Percentiles rank a stretch among this genome's conserved stretches.
Evolutionary conservation across 1,140 invertebrate species (phyloP).

Genomic region (Tachypleus tridentatus): DNA sequence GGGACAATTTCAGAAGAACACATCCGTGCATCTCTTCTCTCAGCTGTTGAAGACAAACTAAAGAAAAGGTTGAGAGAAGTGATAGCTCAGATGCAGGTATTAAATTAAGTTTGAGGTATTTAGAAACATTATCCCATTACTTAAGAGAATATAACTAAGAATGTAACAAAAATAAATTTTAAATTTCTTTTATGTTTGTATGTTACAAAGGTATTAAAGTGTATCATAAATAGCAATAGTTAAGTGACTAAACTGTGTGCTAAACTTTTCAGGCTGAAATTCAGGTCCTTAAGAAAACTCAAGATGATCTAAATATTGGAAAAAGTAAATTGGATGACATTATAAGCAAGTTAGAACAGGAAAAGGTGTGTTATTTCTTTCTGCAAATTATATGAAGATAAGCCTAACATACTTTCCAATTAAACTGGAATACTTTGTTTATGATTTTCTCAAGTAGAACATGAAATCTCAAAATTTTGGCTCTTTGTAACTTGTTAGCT

Average conservation of each 20-base stretch:
- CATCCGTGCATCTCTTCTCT: slow-evolving; percentile 80
- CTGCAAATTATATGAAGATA: no score
- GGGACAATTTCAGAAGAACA: slow-evolving; percentile 91
- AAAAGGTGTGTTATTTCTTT: slow-evolving; percentile 45
- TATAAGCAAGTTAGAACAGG: slow-evolving; percentile 63
- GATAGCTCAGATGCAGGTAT: slow-evolving; percentile 57
- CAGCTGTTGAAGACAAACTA: slow-evolving; percentile 90
- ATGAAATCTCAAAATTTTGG: no score
- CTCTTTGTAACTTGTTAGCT: no score
- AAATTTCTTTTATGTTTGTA: not conserved
- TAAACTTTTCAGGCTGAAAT: slow-evolving; percentile 59
- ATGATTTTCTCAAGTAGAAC: no score
- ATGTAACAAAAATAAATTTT: no score
- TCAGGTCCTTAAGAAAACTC: slow-evolving; percentile 74
- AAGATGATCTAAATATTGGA: slow-evolving; percentile 75
- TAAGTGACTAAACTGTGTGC: no score
- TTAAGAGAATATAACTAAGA: no score
- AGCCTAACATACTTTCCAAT: no score
- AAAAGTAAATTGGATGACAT: slow-evolving; percentile 71
- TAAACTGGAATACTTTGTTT: no score
- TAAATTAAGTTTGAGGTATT: no score
- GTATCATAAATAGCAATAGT: no score
- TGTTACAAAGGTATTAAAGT: not conserved
- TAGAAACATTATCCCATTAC: no score
- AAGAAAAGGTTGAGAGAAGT: slow-evolving; percentile 73